These are phyloP conservation scores for Himalopsyche anomala DNA, from an alignment of 2,888 invertebrate genomes.

Conservation along the genomic window DNA sequence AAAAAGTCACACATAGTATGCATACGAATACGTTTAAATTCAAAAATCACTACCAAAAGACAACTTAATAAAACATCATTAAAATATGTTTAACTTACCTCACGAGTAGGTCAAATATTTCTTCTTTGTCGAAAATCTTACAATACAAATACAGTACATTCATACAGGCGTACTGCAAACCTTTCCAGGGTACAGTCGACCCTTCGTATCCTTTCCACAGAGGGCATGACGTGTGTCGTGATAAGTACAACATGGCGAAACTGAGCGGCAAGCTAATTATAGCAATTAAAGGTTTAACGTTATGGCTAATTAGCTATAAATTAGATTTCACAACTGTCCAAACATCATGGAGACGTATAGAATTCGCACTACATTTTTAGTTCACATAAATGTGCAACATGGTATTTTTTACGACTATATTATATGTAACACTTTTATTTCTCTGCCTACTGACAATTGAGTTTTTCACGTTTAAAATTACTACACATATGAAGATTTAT, in stretches of 20 bases:
- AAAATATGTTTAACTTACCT: slow-evolving; percentile 75
- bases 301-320: neutral
- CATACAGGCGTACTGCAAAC: slow-evolving; percentile 88
- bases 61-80: neutral
- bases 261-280: neutral
- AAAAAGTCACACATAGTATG: neutral
- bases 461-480: too few species aligned
- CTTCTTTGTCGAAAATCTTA: slow-evolving; percentile 90
- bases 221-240: slow-evolving; percentile 80
- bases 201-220: slow-evolving; percentile 75
- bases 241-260: slow-evolving; percentile 77
- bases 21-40: too few species aligned
- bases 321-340: slow-evolving; percentile 6
- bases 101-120: slow-evolving; percentile 87
- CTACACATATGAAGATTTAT: too few species aligned
- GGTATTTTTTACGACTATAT: too few species aligned
- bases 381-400: neutral
- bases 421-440: too few species aligned
- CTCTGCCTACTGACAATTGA: too few species aligned
- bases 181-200: slow-evolving; percentile 85
- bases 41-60: neutral
- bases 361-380: slow-evolving; percentile 15
- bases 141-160: slow-evolving; percentile 90
- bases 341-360: neutral
- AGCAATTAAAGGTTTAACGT: neutral